These are phyloP conservation scores for Anguilla anguilla DNA, from an alignment of 2,797 vertebrate species.

Conservation along the genomic window DNA sequence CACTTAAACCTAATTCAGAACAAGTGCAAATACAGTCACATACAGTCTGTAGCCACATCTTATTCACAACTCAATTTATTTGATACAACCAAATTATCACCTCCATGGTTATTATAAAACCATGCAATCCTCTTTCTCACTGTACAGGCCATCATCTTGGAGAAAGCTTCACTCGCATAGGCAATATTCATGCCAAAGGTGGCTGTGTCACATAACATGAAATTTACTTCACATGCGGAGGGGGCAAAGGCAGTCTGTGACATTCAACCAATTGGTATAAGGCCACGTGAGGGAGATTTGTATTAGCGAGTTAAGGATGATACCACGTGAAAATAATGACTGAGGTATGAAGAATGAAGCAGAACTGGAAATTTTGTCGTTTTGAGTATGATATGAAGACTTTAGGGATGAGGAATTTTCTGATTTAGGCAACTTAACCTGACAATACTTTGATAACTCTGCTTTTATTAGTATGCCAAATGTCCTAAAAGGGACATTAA, in stretches of 20 bases:
- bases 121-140: not conserved
- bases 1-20: not conserved
- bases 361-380: not conserved
- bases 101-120: not conserved
- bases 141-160: not conserved
- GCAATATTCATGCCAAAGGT: not conserved
- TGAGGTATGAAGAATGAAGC: not conserved
- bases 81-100: not conserved
- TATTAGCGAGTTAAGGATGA: not conserved
- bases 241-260: not conserved
- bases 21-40: not conserved
- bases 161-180: not conserved
- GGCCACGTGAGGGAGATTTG: not conserved
- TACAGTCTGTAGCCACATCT: not conserved
- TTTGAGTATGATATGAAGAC: not conserved
- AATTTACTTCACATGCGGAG: not conserved
- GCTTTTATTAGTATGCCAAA: not conserved
- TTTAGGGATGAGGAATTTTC: not conserved
- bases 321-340: not conserved
- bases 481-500: not conserved
- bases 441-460: not conserved
- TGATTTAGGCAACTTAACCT: not conserved
- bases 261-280: not conserved
- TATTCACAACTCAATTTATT: not conserved
- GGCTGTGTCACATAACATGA: not conserved